Evolutionary conservation across 1,140 invertebrate species (phyloP).

Genomic region (Leucophenga varia): DNA sequence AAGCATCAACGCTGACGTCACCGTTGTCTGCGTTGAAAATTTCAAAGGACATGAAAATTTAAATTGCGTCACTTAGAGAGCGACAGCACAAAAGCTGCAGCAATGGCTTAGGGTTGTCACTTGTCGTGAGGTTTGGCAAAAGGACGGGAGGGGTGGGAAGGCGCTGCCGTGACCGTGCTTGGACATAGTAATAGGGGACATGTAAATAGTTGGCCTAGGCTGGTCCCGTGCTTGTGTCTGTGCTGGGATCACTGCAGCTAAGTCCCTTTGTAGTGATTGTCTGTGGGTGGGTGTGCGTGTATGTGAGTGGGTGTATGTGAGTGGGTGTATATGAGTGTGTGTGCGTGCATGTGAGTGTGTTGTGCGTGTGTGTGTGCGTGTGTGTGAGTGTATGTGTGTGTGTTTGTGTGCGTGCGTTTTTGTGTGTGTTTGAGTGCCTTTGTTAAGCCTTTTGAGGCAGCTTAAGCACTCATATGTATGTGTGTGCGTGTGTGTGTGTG

Average conservation of each 20-base stretch:
- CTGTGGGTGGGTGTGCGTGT: conserved; percentile 12
- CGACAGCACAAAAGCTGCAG: conserved; percentile 5
- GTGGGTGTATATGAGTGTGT: conserved; percentile 6
- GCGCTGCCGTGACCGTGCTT: conserved; percentile 9
- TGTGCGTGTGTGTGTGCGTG: conserved; percentile 1
- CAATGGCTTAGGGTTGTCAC: no score
- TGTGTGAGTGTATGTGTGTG: background rate
- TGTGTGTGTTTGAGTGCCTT: conserved; percentile 43
- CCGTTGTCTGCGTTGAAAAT: conserved; percentile 17
- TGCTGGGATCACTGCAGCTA: no score
- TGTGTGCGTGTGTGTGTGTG: conserved; percentile 11
- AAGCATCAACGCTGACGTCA: conserved; percentile 20
- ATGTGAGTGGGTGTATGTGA: conserved; percentile 1
- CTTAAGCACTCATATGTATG: conserved; percentile 12
- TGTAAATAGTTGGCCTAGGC: conserved; percentile 44
- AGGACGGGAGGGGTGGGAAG: background rate
- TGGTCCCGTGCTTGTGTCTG: background rate
- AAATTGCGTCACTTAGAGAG: conserved; percentile 42
- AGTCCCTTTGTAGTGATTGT: no score
- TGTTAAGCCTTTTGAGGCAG: conserved; percentile 36
- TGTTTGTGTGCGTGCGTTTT: conserved; percentile 35
- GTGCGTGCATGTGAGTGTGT: conserved; percentile 8
- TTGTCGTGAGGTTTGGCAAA: background rate
- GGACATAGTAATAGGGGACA: conserved; percentile 35
- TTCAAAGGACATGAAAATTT: conserved; percentile 46